These are phyloP conservation scores for Platanista minor DNA, from an alignment of 2,113 vertebrate species.

Conservation along the genomic window DNA sequence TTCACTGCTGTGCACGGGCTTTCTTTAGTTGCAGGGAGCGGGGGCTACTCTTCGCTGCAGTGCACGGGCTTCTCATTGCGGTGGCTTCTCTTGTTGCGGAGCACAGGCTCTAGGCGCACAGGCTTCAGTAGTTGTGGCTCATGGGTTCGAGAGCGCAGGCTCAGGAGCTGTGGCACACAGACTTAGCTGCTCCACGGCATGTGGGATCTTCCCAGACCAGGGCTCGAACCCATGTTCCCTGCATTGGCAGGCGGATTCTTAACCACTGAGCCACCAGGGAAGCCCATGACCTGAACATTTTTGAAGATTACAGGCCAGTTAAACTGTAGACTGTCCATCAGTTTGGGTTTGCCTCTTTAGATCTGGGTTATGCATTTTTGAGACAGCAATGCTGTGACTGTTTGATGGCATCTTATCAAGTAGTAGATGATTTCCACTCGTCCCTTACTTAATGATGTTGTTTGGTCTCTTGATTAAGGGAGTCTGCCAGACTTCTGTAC, in stretches of 20 bases:
- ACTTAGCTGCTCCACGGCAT: background rate
- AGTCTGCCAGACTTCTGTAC: background rate
- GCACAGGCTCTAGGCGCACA: no score
- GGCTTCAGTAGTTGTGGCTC: no score
- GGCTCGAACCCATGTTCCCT: background rate
- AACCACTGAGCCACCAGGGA: background rate
- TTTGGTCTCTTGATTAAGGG: background rate
- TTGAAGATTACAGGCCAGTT: background rate
- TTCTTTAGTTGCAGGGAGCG: no score
- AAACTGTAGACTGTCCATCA: background rate
- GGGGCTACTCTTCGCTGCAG: no score
- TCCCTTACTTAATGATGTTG: background rate
- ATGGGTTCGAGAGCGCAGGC: no score
- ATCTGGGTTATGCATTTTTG: background rate
- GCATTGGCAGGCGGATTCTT: background rate
- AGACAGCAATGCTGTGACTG: background rate
- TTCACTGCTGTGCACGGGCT: accelerated
- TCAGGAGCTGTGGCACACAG: no score
- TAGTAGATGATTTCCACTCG: background rate
- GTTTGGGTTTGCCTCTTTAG: background rate
- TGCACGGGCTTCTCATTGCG: no score
- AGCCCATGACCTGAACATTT: background rate
- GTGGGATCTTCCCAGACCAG: background rate
- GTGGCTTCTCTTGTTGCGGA: no score
- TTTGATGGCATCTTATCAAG: background rate